Evolutionary conservation across 2,797 vertebrate genomes (phyloP).

Genomic region (Danio albolineatus): DNA sequence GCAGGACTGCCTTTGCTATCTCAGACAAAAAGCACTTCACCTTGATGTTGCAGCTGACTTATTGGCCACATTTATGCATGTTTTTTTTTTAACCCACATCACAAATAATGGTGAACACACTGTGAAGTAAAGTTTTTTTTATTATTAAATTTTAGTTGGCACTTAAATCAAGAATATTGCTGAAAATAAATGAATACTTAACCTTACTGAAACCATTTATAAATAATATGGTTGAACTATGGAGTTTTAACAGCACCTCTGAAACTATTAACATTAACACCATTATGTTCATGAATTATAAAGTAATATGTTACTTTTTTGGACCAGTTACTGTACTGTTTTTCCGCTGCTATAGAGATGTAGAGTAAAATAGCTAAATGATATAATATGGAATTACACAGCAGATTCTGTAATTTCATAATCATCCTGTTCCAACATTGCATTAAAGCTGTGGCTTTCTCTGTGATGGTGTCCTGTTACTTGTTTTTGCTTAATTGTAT

Average conservation of each 20-base stretch:
- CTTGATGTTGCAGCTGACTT: background rate
- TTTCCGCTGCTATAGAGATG: background rate
- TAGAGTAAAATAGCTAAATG: background rate
- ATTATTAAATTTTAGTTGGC: background rate
- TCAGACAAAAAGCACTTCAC: background rate
- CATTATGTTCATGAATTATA: background rate
- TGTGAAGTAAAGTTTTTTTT: background rate
- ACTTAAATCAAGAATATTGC: background rate
- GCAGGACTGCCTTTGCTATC: background rate
- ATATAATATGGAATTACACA: background rate
- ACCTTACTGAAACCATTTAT: background rate
- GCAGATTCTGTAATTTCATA: background rate
- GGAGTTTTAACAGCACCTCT: background rate
- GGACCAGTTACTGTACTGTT: background rate
- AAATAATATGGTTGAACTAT: background rate
- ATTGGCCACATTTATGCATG: background rate
- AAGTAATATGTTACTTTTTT: background rate
- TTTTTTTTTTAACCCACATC: background rate
- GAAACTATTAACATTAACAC: conserved; percentile 14
- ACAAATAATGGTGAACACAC: background rate
- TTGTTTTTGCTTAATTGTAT: background rate
- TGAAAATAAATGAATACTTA: background rate
- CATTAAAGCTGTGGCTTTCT: background rate
- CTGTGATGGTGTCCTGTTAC: background rate
- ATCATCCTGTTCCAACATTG: background rate